Conservation (phyloP, 2,113 vertebrate species). For the Penelope pileata region DNA sequence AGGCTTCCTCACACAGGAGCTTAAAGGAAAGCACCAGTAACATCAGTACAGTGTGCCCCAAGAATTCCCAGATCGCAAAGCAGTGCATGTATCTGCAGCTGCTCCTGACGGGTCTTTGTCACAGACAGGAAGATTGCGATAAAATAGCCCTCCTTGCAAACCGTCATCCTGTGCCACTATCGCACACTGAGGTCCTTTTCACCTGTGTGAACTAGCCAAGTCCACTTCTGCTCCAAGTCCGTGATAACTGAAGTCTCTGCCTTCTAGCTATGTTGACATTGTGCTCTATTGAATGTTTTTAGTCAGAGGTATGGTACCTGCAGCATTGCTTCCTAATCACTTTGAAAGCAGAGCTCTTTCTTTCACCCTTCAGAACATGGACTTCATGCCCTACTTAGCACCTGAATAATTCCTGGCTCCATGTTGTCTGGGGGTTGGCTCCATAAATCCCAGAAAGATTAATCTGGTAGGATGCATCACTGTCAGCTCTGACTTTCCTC, state of each 20-base stretch:
- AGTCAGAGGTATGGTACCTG: not conserved
- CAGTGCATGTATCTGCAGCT: not conserved
- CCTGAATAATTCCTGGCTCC: constrained; percentile 15
- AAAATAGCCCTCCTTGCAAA: not conserved
- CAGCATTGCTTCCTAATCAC: not conserved
- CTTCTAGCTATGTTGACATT: not conserved
- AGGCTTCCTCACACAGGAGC: not conserved
- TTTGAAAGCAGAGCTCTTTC: not conserved
- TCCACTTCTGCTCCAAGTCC: not conserved
- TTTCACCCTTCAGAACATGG: not conserved
- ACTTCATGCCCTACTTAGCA: not conserved
- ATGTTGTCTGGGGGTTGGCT: not conserved
- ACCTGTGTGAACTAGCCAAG: not conserved
- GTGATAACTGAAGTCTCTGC: not conserved
- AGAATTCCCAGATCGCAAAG: not conserved
- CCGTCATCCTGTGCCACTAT: not conserved
- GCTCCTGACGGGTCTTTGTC: not conserved
- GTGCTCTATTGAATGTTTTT: not conserved
- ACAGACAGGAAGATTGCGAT: not conserved
- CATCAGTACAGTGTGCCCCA: not conserved
- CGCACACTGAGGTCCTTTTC: not conserved
- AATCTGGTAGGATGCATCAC: not conserved
- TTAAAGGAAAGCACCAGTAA: not conserved
- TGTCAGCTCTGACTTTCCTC: not conserved
- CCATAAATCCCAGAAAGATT: not conserved